A percentile compares a stretch with the other conserved stretches of the same genome.
These are phyloP conservation scores for Pseudopipra pipra DNA, from an alignment of 2,113 vertebrate genomes.

Conservation along the genomic window DNA sequence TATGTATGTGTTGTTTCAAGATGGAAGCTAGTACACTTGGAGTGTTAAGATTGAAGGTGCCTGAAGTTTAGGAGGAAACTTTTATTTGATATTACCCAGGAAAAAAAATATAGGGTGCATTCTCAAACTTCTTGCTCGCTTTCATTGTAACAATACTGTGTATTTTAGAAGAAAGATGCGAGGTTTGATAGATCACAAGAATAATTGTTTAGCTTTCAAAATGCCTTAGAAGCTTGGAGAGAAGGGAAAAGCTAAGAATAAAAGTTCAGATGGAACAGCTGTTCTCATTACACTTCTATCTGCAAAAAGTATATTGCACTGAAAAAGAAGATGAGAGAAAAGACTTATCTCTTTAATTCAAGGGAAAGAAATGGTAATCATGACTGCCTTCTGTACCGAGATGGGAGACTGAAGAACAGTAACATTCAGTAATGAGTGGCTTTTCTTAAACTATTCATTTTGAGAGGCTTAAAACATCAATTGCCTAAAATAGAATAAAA, in stretches of 20 bases:
- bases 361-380: neutral
- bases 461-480: neutral
- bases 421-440: neutral
- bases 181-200: neutral
- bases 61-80: neutral
- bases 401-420: neutral
- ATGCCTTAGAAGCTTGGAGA: neutral
- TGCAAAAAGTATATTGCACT: neutral
- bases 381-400: neutral
- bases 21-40: neutral
- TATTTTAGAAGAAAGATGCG: neutral
- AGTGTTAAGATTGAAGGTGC: neutral
- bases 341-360: neutral
- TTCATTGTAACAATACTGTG: neutral
- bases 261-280: conserved; percentile 1
- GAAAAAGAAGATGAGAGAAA: neutral
- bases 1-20: neutral
- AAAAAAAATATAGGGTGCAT: neutral
- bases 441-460: neutral
- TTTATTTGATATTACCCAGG: neutral
- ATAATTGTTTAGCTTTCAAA: conserved; percentile 6
- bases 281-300: neutral
- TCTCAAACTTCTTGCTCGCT: neutral
- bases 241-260: neutral
- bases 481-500: conserved; percentile 8